Evolutionary conservation across 1,140 invertebrate genomes (phyloP).

Genomic region (Cyclargus thomasi): DNA sequence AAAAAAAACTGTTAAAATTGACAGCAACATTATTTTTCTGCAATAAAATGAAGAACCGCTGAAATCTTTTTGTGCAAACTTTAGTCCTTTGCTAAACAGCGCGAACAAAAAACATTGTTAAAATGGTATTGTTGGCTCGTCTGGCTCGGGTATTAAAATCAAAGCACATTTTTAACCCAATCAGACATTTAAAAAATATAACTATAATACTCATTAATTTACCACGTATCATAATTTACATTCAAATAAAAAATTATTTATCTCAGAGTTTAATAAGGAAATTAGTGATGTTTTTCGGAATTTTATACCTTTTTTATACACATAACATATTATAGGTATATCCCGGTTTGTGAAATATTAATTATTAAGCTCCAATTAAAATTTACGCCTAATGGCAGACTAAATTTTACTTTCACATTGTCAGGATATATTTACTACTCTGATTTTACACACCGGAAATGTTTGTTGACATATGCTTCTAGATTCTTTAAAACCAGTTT

Average conservation of each 20-base stretch:
- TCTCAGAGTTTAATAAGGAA: neutral
- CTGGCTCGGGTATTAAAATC: too few relatives aligned
- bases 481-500: neutral
- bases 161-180: too few relatives aligned
- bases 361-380: slow-evolving; percentile 1
- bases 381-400: neutral
- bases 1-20: too few relatives aligned
- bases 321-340: too few relatives aligned
- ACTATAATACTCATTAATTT: too few relatives aligned
- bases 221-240: neutral
- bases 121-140: too few relatives aligned
- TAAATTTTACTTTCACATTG: neutral
- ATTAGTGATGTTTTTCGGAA: neutral
- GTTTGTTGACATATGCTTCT: neutral
- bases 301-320: neutral
- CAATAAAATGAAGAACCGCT: too few relatives aligned
- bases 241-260: neutral
- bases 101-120: too few relatives aligned
- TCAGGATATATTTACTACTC: neutral
- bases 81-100: too few relatives aligned
- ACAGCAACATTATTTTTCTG: too few relatives aligned
- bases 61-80: too few relatives aligned
- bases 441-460: neutral
- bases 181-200: too few relatives aligned
- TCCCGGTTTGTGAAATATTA: neutral